phyloP scores from a whole-genome alignment of 2,113 vertebrate genomes.

The Spermophilus dauricus region DNA sequence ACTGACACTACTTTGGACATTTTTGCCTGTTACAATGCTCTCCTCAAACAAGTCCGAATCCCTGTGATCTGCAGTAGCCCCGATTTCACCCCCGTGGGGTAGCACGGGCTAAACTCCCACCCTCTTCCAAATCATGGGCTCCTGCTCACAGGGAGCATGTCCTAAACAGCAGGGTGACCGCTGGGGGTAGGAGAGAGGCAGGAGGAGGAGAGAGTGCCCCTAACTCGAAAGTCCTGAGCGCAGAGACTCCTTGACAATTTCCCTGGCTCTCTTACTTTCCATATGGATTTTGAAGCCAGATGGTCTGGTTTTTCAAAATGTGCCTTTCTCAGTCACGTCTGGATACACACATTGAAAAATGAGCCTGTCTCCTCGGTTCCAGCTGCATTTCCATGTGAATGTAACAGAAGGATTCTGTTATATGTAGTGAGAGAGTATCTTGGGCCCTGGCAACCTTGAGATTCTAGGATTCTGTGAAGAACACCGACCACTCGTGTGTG shows the following conservation, averaged over 20 bases:
- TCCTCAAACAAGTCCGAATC: background rate
- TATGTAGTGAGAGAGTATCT: background rate
- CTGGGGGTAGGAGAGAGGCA: background rate
- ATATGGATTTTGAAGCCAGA: slow-evolving; percentile 13
- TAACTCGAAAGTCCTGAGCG: background rate
- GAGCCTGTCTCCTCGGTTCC: background rate
- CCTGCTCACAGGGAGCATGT: background rate
- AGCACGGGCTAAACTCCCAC: background rate
- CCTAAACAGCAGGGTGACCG: background rate
- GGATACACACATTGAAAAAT: slow-evolving; percentile 20
- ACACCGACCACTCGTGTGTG: background rate
- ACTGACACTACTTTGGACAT: background rate
- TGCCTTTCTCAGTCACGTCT: background rate
- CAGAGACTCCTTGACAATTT: fast-evolving
- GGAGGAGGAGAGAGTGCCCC: too few species aligned
- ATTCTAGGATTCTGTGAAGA: background rate
- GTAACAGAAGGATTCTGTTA: background rate
- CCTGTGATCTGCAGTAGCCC: background rate
- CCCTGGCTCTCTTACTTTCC: background rate
- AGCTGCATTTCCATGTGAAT: slow-evolving; percentile 19
- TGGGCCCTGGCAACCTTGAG: background rate
- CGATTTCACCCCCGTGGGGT: background rate
- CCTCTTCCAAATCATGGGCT: background rate
- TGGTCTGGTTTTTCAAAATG: background rate
- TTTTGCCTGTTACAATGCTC: background rate